phyloP scores from a whole-genome alignment of 2,113 vertebrate species.

The Ardeotis arabs region DNA sequence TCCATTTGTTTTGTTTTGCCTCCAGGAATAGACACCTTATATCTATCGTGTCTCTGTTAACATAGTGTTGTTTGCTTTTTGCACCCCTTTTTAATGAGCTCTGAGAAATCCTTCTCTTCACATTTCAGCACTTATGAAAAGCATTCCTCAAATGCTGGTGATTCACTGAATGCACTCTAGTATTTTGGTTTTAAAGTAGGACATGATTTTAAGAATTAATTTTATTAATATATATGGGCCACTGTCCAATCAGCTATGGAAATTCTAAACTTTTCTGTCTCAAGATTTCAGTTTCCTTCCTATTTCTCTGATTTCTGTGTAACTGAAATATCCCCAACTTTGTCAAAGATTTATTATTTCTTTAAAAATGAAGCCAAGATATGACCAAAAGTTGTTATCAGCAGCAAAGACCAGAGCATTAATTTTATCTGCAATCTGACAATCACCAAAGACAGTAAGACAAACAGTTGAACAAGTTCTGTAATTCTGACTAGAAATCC shows the following conservation, averaged over 20 bases:
- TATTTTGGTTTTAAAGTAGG: neutral
- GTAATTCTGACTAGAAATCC: neutral
- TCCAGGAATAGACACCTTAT: neutral
- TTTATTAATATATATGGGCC: neutral
- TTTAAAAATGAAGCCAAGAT: neutral
- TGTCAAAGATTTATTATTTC: neutral
- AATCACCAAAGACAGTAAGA: neutral
- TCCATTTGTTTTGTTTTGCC: neutral
- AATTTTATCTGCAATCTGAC: neutral
- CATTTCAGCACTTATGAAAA: slow-evolving; percentile 1
- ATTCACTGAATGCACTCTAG: neutral
- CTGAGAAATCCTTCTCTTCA: neutral
- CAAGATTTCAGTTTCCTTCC: neutral
- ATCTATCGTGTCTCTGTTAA: neutral
- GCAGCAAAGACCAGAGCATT: neutral
- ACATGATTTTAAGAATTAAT: neutral
- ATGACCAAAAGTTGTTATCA: neutral
- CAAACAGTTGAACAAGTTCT: neutral
- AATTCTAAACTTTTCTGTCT: neutral
- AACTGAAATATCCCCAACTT: neutral
- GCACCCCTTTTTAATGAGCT: slow-evolving; percentile 24
- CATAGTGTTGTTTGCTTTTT: slow-evolving; percentile 13
- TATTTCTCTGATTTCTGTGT: neutral
- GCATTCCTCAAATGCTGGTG: neutral
- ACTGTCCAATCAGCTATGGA: neutral